Percentiles rank a stretch among this genome's conserved stretches.
Evolutionary conservation across 2,113 vertebrate genomes (phyloP).

Genomic region (Lanius collurio): DNA sequence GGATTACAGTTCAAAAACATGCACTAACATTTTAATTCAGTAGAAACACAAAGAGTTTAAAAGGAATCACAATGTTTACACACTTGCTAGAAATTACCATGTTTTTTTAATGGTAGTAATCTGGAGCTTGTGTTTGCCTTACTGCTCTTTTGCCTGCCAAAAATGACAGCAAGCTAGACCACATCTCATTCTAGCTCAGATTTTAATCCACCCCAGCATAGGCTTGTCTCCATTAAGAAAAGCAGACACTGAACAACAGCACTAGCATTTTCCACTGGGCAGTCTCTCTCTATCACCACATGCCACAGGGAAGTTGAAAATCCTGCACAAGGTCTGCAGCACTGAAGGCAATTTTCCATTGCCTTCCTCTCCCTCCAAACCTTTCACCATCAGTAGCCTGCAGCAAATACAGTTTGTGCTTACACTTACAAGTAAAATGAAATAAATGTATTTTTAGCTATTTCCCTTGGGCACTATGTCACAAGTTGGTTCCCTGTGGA

Average conservation of each 20-base stretch:
- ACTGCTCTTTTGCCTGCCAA: neutral
- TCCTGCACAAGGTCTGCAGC: neutral
- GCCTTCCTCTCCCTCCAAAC: neutral
- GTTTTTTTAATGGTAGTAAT: neutral
- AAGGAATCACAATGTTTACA: neutral
- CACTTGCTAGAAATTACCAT: rapidly evolving
- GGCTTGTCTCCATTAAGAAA: neutral
- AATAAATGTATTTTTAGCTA: constrained; percentile 11
- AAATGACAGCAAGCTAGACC: neutral
- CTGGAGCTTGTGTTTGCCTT: neutral
- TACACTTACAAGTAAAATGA: neutral
- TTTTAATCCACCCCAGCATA: neutral
- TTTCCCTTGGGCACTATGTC: neutral
- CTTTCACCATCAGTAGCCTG: neutral
- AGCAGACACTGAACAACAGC: neutral
- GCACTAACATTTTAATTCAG: neutral
- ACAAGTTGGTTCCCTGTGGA: neutral
- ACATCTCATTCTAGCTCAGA: neutral
- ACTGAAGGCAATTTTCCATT: neutral
- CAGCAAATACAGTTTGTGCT: neutral
- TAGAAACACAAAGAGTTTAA: neutral
- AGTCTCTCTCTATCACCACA: neutral
- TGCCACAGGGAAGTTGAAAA: neutral
- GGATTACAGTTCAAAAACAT: neutral
- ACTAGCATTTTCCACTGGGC: neutral